Conservation (phyloP, 2,113 vertebrate genomes). For the Tenebrosternarchus preto region DNA sequence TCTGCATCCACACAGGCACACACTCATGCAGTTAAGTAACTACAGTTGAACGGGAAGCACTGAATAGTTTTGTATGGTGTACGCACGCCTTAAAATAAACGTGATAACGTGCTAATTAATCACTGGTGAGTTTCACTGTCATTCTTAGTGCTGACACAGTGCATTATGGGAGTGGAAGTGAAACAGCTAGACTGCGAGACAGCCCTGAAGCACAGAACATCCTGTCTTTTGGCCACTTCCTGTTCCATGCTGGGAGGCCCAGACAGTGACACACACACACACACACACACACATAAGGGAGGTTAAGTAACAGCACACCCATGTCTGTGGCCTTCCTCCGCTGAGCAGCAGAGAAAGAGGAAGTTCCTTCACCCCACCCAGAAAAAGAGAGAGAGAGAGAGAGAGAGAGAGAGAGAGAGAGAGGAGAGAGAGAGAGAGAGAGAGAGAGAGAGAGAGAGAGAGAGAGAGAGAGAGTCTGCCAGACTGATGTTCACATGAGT, state of each 20-base stretch:
- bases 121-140: not conserved
- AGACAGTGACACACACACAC: conserved; percentile 63
- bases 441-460: not conserved
- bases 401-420: not conserved
- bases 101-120: too few relatives aligned
- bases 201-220: conserved; percentile 59
- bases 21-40: not conserved
- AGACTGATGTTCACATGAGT: conserved; percentile 46
- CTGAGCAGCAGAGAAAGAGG: conserved; percentile 43
- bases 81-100: too few relatives aligned
- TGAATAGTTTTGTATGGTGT: too few relatives aligned
- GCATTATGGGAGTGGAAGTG: conserved; percentile 30
- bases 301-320: conserved; percentile 66
- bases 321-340: conserved; percentile 67
- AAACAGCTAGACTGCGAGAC: conserved; percentile 40
- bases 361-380: conserved; percentile 47
- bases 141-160: not conserved
- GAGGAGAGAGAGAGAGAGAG: not conserved
- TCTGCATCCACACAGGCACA: not conserved
- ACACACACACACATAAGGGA: conserved; percentile 49
- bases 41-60: not conserved
- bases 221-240: conserved; percentile 80
- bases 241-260: conserved; percentile 70
- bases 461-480: not conserved
- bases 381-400: conserved; percentile 16